A percentile compares a stretch with the other conserved stretches of the same genome.
Evolutionary conservation across 2,113 vertebrate species (phyloP).

Genomic region (Chaenogobius annularis): DNA sequence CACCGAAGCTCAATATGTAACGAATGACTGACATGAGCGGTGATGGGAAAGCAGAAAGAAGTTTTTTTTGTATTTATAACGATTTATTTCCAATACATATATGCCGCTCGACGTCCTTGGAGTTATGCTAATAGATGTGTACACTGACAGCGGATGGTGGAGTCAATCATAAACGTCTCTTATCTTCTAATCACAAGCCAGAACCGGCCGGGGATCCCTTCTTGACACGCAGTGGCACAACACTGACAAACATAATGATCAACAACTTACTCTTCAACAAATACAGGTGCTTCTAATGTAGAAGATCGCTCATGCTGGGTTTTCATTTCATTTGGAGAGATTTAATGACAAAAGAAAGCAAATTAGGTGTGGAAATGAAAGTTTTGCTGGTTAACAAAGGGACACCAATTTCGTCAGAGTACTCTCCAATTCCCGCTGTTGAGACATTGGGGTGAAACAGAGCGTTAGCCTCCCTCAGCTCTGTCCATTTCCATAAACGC

Average conservation of each 20-base stretch:
- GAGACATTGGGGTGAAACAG: conserved; percentile 50
- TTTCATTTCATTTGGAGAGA: conserved; percentile 31
- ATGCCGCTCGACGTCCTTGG: conserved; percentile 48
- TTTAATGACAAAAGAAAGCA: conserved; percentile 57
- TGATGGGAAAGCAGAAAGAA: conserved; percentile 51
- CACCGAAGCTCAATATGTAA: conserved; percentile 27
- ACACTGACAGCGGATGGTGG: conserved; percentile 67
- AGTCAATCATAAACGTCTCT: conserved; percentile 73
- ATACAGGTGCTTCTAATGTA: conserved; percentile 35
- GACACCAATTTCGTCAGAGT: conserved; percentile 49
- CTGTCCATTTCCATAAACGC: conserved; percentile 82
- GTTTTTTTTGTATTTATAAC: conserved; percentile 57
- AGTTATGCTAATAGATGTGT: conserved; percentile 65
- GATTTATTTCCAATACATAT: conserved; percentile 53
- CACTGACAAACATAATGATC: conserved; percentile 62
- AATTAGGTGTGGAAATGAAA: conserved; percentile 53
- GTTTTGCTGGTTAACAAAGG: conserved; percentile 56
- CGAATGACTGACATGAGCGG: conserved; percentile 44
- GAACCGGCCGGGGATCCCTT: conserved; percentile 64
- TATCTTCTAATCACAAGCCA: conserved; percentile 70
- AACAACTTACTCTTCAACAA: conserved; percentile 33
- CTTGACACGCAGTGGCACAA: conserved; percentile 42
- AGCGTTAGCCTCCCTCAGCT: conserved; percentile 67
- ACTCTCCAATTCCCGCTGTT: conserved; percentile 42
- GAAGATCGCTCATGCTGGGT: neutral